phyloP scores from a whole-genome alignment of 2,797 vertebrate species.

The Dicrostonyx torquatus region DNA sequence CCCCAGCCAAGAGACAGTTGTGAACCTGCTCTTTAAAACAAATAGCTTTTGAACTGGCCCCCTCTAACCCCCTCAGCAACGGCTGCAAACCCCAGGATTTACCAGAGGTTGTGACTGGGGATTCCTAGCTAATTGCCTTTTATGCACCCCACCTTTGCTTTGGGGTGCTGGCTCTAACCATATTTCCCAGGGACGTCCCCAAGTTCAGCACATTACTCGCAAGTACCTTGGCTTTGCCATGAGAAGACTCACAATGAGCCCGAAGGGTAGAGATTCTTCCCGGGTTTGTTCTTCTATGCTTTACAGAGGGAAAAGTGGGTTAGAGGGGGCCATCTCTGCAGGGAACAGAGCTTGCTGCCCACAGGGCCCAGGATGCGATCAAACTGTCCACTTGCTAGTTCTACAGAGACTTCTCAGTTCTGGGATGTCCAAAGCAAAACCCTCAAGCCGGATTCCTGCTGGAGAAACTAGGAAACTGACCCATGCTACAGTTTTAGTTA shows the following conservation, averaged over 20 bases:
- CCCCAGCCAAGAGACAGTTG: slow-evolving; percentile 23
- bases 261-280: too few species aligned
- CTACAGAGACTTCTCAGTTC: neutral
- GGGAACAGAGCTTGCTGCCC: neutral
- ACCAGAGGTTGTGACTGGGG: neutral
- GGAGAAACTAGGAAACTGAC: too few species aligned
- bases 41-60: rapidly evolving
- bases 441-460: neutral
- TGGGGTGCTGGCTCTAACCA: rapidly evolving
- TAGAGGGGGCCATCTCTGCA: rapidly evolving
- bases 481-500: neutral
- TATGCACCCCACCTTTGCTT: neutral
- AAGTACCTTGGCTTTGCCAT: neutral
- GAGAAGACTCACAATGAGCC: rapidly evolving
- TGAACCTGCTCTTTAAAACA: slow-evolving; percentile 45
- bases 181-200: neutral
- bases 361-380: neutral
- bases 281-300: too few species aligned
- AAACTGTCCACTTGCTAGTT: neutral
- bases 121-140: rapidly evolving
- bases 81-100: rapidly evolving
- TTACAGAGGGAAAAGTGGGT: neutral
- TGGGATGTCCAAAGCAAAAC: neutral
- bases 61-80: rapidly evolving
- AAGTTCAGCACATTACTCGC: neutral